A percentile compares a stretch with the other conserved stretches of the same genome.
Evolutionary conservation across 2,113 vertebrate species (phyloP).

Genomic region (Regulus satrapa): DNA sequence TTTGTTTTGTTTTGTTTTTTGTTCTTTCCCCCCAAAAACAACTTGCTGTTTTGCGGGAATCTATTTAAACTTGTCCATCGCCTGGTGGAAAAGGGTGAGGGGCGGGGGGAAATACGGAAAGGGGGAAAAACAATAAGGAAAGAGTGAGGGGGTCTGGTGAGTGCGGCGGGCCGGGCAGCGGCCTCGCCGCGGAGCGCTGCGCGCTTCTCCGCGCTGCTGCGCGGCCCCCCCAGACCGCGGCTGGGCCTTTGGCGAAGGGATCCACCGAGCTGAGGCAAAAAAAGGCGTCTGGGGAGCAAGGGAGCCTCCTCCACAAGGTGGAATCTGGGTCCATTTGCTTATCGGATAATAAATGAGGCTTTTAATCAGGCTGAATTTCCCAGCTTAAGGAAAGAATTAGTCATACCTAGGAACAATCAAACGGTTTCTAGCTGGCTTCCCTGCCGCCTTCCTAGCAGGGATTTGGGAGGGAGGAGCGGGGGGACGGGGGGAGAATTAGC

Average conservation of each 20-base stretch:
- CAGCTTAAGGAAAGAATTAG: conserved; percentile 71
- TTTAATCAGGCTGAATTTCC: conserved; percentile 70
- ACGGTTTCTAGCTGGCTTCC: conserved; percentile 54
- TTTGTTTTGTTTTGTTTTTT: neutral
- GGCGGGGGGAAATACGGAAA: no score
- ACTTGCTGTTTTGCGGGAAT: neutral
- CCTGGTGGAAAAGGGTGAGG: neutral
- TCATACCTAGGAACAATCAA: conserved; percentile 66
- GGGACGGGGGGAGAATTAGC: neutral
- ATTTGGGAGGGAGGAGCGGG: neutral
- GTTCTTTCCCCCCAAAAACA: neutral
- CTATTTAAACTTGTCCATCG: neutral
- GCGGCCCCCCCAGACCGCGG: neutral
- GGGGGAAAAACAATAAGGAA: neutral
- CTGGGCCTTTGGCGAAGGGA: conserved; percentile 3
- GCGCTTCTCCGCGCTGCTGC: neutral
- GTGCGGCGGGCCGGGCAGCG: neutral
- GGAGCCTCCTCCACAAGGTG: conserved; percentile 57
- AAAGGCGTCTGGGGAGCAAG: neutral
- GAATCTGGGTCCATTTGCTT: conserved; percentile 65
- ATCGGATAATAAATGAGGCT: conserved; percentile 72
- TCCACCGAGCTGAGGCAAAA: neutral
- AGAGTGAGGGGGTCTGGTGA: neutral
- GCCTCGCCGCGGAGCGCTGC: neutral
- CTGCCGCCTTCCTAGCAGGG: neutral